Conservation (phyloP, 2,113 vertebrate genomes). For the Tricholaema leucomelas region DNA sequence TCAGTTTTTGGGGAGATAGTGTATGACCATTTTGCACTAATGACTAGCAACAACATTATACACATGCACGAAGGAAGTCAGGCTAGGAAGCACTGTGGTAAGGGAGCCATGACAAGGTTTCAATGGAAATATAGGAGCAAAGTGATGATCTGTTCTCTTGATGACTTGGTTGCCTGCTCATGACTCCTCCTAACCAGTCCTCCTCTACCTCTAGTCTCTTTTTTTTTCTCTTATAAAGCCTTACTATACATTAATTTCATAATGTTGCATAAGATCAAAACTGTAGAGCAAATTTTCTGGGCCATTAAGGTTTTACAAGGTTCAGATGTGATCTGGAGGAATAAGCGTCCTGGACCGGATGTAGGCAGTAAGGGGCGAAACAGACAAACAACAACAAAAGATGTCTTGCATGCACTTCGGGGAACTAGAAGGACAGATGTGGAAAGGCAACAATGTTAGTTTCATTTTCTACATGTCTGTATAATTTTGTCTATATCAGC, state of each 20-base stretch:
- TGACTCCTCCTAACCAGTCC: neutral
- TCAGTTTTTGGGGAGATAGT: neutral
- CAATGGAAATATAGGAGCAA: neutral
- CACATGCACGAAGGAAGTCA: neutral
- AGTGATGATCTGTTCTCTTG: neutral
- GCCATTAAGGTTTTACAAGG: neutral
- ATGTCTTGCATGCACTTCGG: neutral
- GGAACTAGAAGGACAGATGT: neutral
- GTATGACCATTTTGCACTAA: neutral
- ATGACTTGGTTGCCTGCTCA: neutral
- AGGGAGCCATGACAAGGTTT: neutral
- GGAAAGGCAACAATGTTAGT: neutral
- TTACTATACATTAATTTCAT: neutral
- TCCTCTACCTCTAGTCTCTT: neutral
- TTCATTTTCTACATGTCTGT: neutral
- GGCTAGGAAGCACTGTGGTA: rapidly evolving
- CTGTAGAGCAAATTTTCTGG: neutral
- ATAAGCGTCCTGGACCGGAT: neutral
- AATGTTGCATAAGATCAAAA: neutral
- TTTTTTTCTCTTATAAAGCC: neutral
- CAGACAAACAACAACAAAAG: neutral
- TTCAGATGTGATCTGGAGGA: neutral
- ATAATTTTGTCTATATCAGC: neutral
- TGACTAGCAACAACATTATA: neutral
- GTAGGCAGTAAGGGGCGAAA: neutral